A percentile compares a stretch with the other conserved stretches of the same genome.
Conservation (phyloP, 2,113 vertebrate species). For the Scytalopus superciliaris region DNA sequence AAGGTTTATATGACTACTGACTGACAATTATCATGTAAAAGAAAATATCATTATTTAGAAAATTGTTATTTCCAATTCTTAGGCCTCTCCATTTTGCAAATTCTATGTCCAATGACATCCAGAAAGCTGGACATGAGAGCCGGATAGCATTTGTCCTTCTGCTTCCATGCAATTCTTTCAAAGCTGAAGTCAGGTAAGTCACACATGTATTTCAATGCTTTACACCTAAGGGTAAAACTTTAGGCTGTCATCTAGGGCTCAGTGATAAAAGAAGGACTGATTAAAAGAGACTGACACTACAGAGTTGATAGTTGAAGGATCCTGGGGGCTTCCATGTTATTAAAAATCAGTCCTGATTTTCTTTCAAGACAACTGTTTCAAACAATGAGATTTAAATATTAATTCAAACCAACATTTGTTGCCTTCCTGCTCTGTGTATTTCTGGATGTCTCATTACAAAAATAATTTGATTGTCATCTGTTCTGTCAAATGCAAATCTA, state of each 20-base stretch:
- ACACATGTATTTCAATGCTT: conserved; percentile 44
- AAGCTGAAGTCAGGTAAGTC: conserved; percentile 31
- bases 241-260: conserved; percentile 32
- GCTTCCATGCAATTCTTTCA: not conserved
- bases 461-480: conserved; percentile 38
- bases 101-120: not conserved
- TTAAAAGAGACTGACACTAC: conserved; percentile 56
- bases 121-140: not conserved
- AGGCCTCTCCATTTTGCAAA: not conserved
- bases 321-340: conserved; percentile 6
- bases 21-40: not conserved
- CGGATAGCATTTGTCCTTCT: not conserved
- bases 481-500: conserved; percentile 11
- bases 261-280: conserved; percentile 50
- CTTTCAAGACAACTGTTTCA: conserved; percentile 46
- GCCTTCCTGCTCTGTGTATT: not conserved
- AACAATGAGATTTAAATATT: conserved; percentile 58
- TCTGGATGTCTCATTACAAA: conserved; percentile 34
- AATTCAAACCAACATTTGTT: conserved; percentile 56
- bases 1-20: not conserved
- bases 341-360: conserved; percentile 45
- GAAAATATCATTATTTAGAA: not conserved
- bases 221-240: conserved; percentile 42
- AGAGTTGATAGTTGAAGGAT: conserved; percentile 38
- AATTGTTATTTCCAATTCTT: not conserved